phyloP scores from a whole-genome alignment of 2,888 invertebrate genomes.

The Tipula helvola region DNA sequence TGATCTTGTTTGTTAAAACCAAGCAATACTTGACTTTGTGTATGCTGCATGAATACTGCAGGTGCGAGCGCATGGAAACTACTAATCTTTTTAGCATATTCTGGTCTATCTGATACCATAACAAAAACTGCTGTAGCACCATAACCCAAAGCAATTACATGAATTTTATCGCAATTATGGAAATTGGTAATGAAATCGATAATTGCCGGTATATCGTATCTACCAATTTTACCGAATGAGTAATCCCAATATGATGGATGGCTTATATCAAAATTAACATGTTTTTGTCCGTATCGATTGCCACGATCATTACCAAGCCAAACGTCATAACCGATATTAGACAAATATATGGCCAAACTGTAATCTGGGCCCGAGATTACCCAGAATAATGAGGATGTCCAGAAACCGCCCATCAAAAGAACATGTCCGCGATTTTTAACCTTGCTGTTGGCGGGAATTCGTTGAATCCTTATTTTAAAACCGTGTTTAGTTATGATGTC shows the following conservation, averaged over 20 bases:
- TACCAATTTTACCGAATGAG: background rate
- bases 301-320: background rate
- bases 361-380: background rate
- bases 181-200: background rate
- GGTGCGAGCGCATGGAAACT: background rate
- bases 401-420: background rate
- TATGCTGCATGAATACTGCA: background rate
- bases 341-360: background rate
- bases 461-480: background rate
- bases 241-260: background rate
- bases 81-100: background rate
- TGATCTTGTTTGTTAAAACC: background rate
- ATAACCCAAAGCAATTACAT: background rate
- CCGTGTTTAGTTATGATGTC: background rate
- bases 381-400: background rate
- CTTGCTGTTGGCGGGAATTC: background rate
- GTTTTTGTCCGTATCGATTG: background rate
- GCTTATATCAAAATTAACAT: background rate
- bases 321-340: background rate
- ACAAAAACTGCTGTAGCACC: background rate
- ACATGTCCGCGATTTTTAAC: background rate
- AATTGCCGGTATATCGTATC: background rate
- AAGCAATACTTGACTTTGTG: background rate
- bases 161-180: background rate
- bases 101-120: background rate